These are phyloP conservation scores for Neodiprion lecontei DNA, from an alignment of 1,140 invertebrate species.

Conservation along the genomic window DNA sequence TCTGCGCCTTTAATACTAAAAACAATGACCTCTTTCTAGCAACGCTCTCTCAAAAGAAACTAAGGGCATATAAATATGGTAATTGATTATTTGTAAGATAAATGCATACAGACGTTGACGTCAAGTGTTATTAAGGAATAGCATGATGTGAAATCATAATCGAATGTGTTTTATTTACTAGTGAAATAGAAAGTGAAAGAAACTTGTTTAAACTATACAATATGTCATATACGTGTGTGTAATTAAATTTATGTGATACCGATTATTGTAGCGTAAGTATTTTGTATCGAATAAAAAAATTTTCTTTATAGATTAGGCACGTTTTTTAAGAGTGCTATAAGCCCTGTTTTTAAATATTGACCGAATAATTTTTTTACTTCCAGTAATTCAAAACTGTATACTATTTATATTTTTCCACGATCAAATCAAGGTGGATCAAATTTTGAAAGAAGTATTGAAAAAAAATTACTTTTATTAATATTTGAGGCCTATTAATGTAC, in stretches of 20 bases:
- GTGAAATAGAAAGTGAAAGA: no score
- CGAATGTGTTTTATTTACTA: no score
- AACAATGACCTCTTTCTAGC: slow-evolving; percentile 65
- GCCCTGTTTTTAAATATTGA: no score
- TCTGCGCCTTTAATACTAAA: slow-evolving; percentile 64
- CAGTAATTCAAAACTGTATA: no score
- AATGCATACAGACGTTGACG: not conserved
- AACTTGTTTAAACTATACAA: no score
- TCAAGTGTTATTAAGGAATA: no score
- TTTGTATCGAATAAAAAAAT: not conserved
- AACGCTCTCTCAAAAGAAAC: slow-evolving; percentile 69
- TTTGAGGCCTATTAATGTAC: not conserved
- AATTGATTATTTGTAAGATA: slow-evolving; percentile 9
- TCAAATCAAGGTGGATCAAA: no score
- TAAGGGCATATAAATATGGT: slow-evolving; percentile 67
- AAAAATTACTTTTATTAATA: slow-evolving; percentile 4
- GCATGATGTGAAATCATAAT: no score
- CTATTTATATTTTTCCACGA: no score
- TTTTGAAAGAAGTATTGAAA: not conserved
- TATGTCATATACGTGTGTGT: not conserved
- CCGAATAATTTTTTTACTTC: no score
- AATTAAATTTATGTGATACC: slow-evolving; percentile 1
- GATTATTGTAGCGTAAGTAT: slow-evolving; percentile 1
- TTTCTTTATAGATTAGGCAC: not conserved
- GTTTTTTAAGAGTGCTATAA: no score